These are phyloP conservation scores for Furcifer pardalis DNA, from an alignment of 2,797 vertebrate species.

Conservation along the genomic window DNA sequence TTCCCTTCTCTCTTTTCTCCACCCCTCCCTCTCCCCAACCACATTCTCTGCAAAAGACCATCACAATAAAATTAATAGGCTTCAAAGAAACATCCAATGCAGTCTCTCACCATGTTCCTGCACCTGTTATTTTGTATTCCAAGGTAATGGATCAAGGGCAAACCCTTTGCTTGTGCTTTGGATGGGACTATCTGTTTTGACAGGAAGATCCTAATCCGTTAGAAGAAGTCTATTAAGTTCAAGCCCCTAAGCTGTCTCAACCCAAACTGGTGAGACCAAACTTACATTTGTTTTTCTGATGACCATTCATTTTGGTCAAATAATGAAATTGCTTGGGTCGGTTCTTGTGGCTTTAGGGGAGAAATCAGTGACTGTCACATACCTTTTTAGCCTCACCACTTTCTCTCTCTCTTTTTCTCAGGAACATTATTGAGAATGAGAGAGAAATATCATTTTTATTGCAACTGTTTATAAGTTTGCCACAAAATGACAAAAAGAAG, in stretches of 20 bases:
- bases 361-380: slow-evolving; percentile 87
- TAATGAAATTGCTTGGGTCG: slow-evolving; percentile 77
- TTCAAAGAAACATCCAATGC: slow-evolving; percentile 67
- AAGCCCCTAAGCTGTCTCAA: slow-evolving; percentile 79
- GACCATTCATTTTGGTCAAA: slow-evolving; percentile 83
- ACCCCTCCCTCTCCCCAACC: neutral
- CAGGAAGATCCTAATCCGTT: slow-evolving; percentile 79
- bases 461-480: slow-evolving; percentile 74
- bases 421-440: slow-evolving; percentile 76
- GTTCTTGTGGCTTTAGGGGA: slow-evolving; percentile 80
- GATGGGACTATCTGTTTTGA: slow-evolving; percentile 80
- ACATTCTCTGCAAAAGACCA: slow-evolving; percentile 41
- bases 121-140: slow-evolving; percentile 71
- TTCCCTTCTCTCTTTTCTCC: neutral
- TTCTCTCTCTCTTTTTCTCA: slow-evolving; percentile 71
- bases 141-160: slow-evolving; percentile 79
- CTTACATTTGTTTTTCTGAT: slow-evolving; percentile 80
- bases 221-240: slow-evolving; percentile 80
- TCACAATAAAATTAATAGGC: slow-evolving; percentile 63
- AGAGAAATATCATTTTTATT: slow-evolving; percentile 67
- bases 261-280: slow-evolving; percentile 77
- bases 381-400: slow-evolving; percentile 80
- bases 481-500: slow-evolving; percentile 62
- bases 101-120: slow-evolving; percentile 54
- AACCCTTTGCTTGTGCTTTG: slow-evolving; percentile 76